These are phyloP conservation scores for Microplitis deprimator DNA, from an alignment of 2,888 invertebrate genomes.

Conservation along the genomic window DNA sequence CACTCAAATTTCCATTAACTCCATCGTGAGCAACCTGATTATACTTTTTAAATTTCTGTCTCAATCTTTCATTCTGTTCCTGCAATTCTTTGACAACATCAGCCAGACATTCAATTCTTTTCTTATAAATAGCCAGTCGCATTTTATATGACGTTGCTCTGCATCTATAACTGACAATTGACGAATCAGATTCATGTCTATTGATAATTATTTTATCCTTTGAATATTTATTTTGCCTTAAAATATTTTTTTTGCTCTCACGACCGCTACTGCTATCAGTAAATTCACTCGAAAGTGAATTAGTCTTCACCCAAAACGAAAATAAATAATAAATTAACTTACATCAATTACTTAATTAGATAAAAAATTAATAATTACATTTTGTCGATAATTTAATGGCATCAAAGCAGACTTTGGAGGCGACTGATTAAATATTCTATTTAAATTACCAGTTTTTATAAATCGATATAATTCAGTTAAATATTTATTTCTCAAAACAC, in stretches of 20 bases:
- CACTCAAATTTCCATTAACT: background rate
- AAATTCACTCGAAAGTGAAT: background rate
- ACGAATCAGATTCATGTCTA: too few relatives aligned
- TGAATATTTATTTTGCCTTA: background rate
- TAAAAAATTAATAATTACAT: slow-evolving; percentile 16
- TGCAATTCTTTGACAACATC: slow-evolving; percentile 52
- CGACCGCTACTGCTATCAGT: background rate
- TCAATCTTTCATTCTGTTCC: slow-evolving; percentile 53
- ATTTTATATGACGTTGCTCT: background rate
- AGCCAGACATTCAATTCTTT: slow-evolving; percentile 49
- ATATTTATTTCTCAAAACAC: slow-evolving; percentile 62
- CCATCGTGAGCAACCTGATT: background rate
- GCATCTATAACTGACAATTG: background rate
- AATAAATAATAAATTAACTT: background rate
- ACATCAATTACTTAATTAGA: background rate
- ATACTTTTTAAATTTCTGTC: slow-evolving; percentile 29
- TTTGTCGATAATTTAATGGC: slow-evolving; percentile 49
- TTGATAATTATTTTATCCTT: background rate
- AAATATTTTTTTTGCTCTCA: background rate
- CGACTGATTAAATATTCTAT: slow-evolving; percentile 57
- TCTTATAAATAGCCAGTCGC: slow-evolving; percentile 35
- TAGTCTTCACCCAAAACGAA: background rate
- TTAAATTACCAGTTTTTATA: slow-evolving; percentile 55
- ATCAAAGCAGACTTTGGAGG: slow-evolving; percentile 57
- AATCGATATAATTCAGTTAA: slow-evolving; percentile 60